Evolutionary conservation across 30 jellyfish, hydroid and myxozoan genomes (phyloP), one percentile per base, ranked within the genome.

Genomic region (Pelagia noctiluca): DNA sequence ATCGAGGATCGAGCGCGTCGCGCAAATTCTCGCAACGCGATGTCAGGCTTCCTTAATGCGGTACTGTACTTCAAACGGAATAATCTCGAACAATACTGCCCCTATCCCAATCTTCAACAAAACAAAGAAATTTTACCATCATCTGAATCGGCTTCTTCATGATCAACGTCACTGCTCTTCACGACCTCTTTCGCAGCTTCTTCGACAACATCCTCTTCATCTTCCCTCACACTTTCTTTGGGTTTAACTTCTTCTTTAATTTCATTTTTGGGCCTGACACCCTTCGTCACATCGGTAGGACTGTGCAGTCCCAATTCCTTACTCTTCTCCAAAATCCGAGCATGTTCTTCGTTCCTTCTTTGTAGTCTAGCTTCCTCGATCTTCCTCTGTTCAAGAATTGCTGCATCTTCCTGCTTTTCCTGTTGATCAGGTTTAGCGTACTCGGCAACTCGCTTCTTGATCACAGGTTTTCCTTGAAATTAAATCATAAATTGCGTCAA

Each of bases 281-380:
- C 35, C 24, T n/a, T 47, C 31, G 33, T 80, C 12, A 52, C 50
- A 32, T 18, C 52, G 30, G 33, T 36, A 23, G n/a, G 61, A 18
- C 32, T 71, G 28, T 36, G 28, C 1, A 19, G 24, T 10, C 16
- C 34, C 2, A 32, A 72, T 47, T 50, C 88, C 60, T 65, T 50
- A 25, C 80, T 34, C 30, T 22, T 28, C 73, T 89, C 83, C 73
- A 62, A 30, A 2, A 80, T 53, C 30, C 86, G 46, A 16, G 60
- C 75, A 42, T 66, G 90, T 69, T 61, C 83, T 68, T 80, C 88
- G 46, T 76, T 75, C 47, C 85, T 64, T 47, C 77, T 52, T 19
- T 76, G 88, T n/a, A 62, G 42, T 50, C 91, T 50, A 4, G 76
- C 54, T 13, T 77, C 33, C 25, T 47, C 50, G 60, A 21, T 25